Evolutionary conservation across 1,140 invertebrate species (phyloP).

Genomic region (Drosophila melanica): DNA sequence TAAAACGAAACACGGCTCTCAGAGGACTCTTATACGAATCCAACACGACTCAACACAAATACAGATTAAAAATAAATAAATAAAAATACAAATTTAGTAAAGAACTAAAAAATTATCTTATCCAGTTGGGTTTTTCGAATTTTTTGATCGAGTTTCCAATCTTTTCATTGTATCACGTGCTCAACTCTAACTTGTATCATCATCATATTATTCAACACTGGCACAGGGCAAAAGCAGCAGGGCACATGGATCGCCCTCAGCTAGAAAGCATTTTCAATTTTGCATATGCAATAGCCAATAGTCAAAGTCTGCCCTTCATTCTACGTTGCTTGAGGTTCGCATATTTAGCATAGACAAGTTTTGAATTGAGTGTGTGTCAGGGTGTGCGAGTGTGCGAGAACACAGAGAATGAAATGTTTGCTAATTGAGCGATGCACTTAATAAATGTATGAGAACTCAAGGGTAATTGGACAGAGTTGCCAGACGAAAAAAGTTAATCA

Average conservation of each 20-base stretch:
- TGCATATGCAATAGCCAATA: constrained; percentile 39
- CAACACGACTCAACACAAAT: no score
- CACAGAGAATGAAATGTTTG: constrained; percentile 2
- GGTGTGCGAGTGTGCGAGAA: background rate
- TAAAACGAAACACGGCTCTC: background rate
- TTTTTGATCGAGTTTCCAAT: background rate
- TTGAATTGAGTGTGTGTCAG: constrained; percentile 7
- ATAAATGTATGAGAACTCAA: constrained; percentile 4
- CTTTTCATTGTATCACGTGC: background rate
- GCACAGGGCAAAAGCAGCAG: background rate
- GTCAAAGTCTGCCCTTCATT: constrained; percentile 15
- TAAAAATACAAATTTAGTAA: no score
- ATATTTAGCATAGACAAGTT: constrained; percentile 35
- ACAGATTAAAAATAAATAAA: no score
- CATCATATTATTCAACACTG: constrained; percentile 20
- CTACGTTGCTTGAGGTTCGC: constrained; percentile 2
- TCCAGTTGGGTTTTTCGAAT: no score
- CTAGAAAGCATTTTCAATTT: constrained; percentile 33
- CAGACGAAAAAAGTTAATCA: no score
- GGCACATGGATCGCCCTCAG: background rate
- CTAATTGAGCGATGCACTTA: constrained; percentile 23
- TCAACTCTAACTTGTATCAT: constrained; percentile 4
- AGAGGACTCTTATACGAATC: background rate
- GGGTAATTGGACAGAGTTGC: background rate
- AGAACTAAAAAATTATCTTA: no score